Evolutionary conservation across 1,140 invertebrate genomes (phyloP), one percentile per base, ranked within the genome.

Genomic region (Lineus longissimus): DNA sequence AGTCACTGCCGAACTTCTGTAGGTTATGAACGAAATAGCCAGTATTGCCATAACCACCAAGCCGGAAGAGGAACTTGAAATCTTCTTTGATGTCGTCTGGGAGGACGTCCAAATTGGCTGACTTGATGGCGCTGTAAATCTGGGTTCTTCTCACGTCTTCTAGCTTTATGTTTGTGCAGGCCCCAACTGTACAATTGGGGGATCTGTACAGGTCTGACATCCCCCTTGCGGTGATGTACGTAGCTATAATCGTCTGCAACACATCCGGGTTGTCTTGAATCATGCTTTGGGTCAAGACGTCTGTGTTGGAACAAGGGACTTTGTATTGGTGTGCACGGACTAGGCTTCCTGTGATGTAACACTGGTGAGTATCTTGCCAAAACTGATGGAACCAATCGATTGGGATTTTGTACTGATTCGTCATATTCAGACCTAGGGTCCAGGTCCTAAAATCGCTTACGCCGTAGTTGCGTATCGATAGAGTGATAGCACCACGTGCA

Each of bases 311-410:
- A 51, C 47, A 51, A 23, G n/a, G 47, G 6, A 23, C 4, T 51
- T 4, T 4, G 47, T 51, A 51, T n/a, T 51, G 6, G 9, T 19
- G 9, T n/a, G 25, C 19, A 4, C 9, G 4, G 19, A 51, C 6
- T 51, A 9, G n/a, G 47, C 47, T 51, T 23, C 47, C 65, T 7
- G 40, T 25, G 13, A 78, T 36, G 0, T 63, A 62, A 60, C 83
- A 84, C 40, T 75, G 61, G 62, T 79, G 79, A 13, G 76, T 66
- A n/a, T 72, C 68, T 56, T 84, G 82, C 65, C 78, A 83, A 63
- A 80, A 83, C 58, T 84, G 82, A 33, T 83, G 79, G 63, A 82
- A 83, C 83, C 83, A 84, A 2, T 69, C 69, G 30, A 65, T 43
- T 41, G 83, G 82, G 29, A 83, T 76, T 11, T 73, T 71, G 27